Conservation (phyloP, 2,888 invertebrate genomes). For the Drosophila rubida region DNA sequence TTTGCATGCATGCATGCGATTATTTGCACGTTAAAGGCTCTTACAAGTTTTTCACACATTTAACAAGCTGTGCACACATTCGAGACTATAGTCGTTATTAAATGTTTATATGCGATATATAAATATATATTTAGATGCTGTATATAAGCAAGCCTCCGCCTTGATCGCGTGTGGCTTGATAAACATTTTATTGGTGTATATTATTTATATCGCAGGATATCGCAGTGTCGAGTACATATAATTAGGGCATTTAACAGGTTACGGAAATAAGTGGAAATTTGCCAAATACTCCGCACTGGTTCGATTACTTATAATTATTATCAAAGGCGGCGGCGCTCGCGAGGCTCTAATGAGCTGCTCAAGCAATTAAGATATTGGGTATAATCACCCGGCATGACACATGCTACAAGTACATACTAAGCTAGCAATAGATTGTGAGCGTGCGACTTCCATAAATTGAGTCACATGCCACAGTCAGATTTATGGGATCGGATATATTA, state of each 20-base stretch:
- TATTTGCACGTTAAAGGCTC: slow-evolving; percentile 43
- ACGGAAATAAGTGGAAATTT: slow-evolving; percentile 19
- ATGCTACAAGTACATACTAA: slow-evolving; percentile 47
- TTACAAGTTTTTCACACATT: slow-evolving; percentile 67
- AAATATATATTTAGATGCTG: not conserved
- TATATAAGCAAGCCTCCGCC: slow-evolving; percentile 32
- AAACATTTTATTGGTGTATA: not conserved
- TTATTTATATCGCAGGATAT: slow-evolving; percentile 10
- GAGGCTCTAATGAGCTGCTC: slow-evolving; percentile 40
- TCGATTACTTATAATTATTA: slow-evolving; percentile 18
- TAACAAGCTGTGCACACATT: slow-evolving; percentile 48
- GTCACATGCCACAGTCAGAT: slow-evolving; percentile 47
- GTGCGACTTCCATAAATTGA: slow-evolving; percentile 51
- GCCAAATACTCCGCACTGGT: not conserved
- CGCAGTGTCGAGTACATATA: slow-evolving; percentile 25
- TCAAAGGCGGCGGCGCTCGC: slow-evolving; percentile 33
- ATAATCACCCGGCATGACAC: slow-evolving; percentile 23
- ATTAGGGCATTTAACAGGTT: slow-evolving; percentile 52
- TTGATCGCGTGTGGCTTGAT: slow-evolving; percentile 12
- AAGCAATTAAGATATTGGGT: slow-evolving; percentile 62
- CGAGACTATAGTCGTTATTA: slow-evolving; percentile 9
- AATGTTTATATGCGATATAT: slow-evolving; percentile 7
- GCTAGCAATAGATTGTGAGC: slow-evolving; percentile 34
- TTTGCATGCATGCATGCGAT: not conserved
- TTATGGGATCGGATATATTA: slow-evolving; percentile 39